Conservation (phyloP, 2,797 vertebrate species). For the Hylomyscus alleni region DNA sequence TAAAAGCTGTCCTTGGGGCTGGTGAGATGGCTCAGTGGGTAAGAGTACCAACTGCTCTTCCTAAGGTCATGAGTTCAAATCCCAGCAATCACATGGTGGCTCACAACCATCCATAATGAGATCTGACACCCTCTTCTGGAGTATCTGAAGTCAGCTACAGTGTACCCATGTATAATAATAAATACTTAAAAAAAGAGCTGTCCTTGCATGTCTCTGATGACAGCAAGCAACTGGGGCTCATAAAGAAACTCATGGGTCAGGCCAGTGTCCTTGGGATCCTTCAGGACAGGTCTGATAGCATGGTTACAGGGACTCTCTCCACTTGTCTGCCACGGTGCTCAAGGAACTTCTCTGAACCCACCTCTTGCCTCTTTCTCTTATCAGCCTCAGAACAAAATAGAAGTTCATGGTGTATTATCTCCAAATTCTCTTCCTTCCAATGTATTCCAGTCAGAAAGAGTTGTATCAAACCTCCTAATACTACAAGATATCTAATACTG, state of each 20-base stretch:
- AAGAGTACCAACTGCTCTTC: too few relatives aligned
- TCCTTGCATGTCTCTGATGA: background rate
- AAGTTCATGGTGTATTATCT: conserved; percentile 35
- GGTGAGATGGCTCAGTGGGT: too few relatives aligned
- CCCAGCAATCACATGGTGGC: too few relatives aligned
- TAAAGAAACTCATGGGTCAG: background rate
- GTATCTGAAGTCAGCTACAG: too few relatives aligned
- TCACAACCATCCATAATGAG: too few relatives aligned
- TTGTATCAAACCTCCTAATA: background rate
- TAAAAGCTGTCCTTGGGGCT: background rate
- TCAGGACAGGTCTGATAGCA: background rate
- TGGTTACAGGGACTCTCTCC: background rate
- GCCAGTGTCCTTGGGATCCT: background rate
- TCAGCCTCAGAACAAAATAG: conserved; percentile 39
- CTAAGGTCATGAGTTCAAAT: too few relatives aligned
- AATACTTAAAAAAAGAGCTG: too few relatives aligned
- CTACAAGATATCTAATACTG: background rate
- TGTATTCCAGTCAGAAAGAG: conserved; percentile 34
- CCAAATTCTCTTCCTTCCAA: conserved; percentile 8
- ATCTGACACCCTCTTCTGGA: too few relatives aligned
- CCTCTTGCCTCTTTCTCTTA: conserved; percentile 28
- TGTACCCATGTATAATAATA: too few relatives aligned
- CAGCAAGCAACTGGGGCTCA: background rate
- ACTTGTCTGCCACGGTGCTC: background rate
- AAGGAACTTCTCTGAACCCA: conserved; percentile 33